Evolutionary conservation across 2,797 vertebrate genomes (phyloP).

Genomic region (Brachyrhaphis roseni): DNA sequence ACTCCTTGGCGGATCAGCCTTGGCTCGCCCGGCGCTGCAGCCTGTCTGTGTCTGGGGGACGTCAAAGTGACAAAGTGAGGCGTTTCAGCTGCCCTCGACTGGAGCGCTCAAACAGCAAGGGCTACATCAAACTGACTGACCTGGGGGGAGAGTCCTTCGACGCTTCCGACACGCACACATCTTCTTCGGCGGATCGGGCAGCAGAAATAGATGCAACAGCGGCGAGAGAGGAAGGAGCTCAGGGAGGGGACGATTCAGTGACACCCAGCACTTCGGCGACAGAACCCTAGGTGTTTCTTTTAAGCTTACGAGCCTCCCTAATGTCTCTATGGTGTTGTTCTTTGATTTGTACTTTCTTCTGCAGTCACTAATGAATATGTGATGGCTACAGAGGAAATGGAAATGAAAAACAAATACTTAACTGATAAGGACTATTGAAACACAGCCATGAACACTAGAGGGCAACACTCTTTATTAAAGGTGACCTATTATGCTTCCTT

Average conservation of each 20-base stretch:
- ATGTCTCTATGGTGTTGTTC: conserved; percentile 61
- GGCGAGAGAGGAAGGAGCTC: conserved; percentile 51
- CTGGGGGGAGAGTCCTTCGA: conserved; percentile 88
- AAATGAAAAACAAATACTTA: conserved; percentile 29
- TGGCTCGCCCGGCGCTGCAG: conserved; percentile 70
- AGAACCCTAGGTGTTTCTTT: conserved; percentile 58
- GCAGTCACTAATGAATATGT: conserved; percentile 40
- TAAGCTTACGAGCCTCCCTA: conserved; percentile 44
- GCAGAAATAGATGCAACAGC: conserved; percentile 34
- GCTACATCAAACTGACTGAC: conserved; percentile 91
- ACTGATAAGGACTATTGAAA: conserved; percentile 71
- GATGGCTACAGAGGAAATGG: conserved; percentile 33
- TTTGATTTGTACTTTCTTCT: conserved; percentile 47
- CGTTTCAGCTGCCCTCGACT: conserved; percentile 87
- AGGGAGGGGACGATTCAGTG: conserved; percentile 58
- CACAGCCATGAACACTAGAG: conserved; percentile 72
- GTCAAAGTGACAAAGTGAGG: conserved; percentile 75
- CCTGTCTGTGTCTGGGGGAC: conserved; percentile 65
- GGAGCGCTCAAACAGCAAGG: conserved; percentile 91
- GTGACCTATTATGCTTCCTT: too few species aligned
- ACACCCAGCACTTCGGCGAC: conserved; percentile 50
- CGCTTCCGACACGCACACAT: conserved; percentile 76
- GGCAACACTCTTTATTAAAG: conserved; percentile 61
- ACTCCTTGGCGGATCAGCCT: conserved; percentile 79
- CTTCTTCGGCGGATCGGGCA: conserved; percentile 64